Evolutionary conservation across 2,113 vertebrate species (phyloP).

Genomic region (Kryptolebias marmoratus): DNA sequence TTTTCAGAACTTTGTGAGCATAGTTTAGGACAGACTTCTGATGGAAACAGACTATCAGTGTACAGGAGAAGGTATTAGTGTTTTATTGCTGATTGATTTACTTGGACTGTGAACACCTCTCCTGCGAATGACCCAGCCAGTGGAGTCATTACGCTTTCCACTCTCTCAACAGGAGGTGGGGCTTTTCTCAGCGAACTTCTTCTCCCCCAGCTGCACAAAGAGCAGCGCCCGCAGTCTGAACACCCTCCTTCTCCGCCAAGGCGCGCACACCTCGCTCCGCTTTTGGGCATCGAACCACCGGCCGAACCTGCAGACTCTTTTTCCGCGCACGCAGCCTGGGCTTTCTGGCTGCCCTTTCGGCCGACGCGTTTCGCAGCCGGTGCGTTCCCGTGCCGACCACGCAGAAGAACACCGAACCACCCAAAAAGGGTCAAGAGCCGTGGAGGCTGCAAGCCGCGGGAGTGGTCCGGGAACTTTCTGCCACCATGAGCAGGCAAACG

Average conservation of each 20-base stretch:
- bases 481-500: conserved; percentile 74
- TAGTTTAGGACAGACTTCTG: neutral
- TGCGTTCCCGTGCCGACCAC: neutral
- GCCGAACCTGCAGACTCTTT: conserved; percentile 50
- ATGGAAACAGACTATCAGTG: neutral
- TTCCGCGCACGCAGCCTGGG: neutral
- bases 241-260: conserved; percentile 57
- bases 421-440: conserved; percentile 38
- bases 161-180: conserved; percentile 78
- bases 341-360: conserved; percentile 30
- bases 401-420: too few species aligned
- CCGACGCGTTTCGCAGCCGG: conserved; percentile 37
- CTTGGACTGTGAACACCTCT: conserved; percentile 28
- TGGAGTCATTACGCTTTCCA: conserved; percentile 76
- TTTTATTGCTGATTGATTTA: neutral
- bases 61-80: neutral
- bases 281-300: conserved; percentile 53
- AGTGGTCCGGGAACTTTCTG: conserved; percentile 63
- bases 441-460: conserved; percentile 58
- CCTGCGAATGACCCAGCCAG: conserved; percentile 48
- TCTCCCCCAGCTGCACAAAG: conserved; percentile 68
- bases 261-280: conserved; percentile 47
- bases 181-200: conserved; percentile 71
- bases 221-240: conserved; percentile 54
- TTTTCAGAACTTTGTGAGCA: neutral